Percentiles rank a stretch among this genome's conserved stretches.
Evolutionary conservation across 1,140 invertebrate species (phyloP).

Genomic region (Monochamus saltuarius): DNA sequence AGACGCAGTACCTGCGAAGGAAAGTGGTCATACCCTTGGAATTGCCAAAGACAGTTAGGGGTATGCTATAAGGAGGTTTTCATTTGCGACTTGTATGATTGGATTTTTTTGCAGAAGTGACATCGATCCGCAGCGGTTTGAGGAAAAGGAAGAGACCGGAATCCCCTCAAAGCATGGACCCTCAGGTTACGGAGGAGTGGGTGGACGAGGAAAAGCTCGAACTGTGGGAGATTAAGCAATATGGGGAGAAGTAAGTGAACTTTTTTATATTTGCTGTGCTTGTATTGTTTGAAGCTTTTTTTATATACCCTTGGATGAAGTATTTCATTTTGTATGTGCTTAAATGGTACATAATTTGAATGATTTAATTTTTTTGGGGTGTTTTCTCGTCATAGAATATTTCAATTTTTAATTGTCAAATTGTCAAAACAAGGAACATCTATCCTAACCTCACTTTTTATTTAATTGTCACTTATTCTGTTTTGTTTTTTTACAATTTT

Average conservation of each 20-base stretch:
- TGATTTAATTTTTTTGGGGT: too few species aligned
- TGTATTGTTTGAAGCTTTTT: background rate
- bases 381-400: too few species aligned
- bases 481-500: too few species aligned
- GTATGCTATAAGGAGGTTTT: conserved; percentile 52
- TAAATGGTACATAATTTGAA: too few species aligned
- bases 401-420: too few species aligned
- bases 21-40: conserved; percentile 92
- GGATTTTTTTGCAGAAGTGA: conserved; percentile 69
- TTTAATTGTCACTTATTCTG: too few species aligned
- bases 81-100: too few species aligned
- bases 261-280: background rate
- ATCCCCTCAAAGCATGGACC: conserved; percentile 85
- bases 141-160: conserved; percentile 88
- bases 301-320: background rate
- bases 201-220: conserved; percentile 94
- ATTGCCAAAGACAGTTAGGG: conserved; percentile 85
- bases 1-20: conserved; percentile 88
- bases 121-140: conserved; percentile 89
- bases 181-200: conserved; percentile 92
- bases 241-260: conserved; percentile 73
- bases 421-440: too few species aligned
- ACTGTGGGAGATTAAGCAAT: conserved; percentile 95
- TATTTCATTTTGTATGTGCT: too few species aligned
- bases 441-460: too few species aligned